phyloP scores from a whole-genome alignment of 2,888 invertebrate species.

The Coleophora deauratella region DNA sequence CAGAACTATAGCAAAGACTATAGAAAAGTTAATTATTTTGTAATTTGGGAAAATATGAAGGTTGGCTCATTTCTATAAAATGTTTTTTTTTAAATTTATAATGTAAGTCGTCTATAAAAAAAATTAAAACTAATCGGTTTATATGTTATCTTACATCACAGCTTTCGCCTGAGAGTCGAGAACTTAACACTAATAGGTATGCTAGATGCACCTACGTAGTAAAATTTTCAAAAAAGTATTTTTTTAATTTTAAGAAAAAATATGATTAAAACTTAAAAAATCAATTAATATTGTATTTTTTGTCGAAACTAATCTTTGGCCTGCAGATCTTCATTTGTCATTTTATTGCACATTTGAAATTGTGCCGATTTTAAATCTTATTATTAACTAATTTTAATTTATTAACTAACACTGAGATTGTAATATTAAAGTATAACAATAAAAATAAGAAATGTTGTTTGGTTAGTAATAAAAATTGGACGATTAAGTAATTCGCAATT shows the following conservation, averaged over 20 bases:
- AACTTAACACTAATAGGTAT: slow-evolving; percentile 45
- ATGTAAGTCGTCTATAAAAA: no score
- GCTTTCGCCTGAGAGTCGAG: slow-evolving; percentile 65
- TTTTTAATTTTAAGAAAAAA: slow-evolving; percentile 21
- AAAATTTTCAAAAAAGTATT: slow-evolving; percentile 45
- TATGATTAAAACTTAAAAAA: background rate
- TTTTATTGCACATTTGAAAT: slow-evolving; percentile 40
- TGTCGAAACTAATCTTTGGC: slow-evolving; percentile 65
- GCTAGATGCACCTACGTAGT: slow-evolving; percentile 12
- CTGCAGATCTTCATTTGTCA: slow-evolving; percentile 60
- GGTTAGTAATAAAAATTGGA: no score
- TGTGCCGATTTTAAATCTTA: slow-evolving; percentile 29
- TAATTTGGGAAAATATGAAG: no score
- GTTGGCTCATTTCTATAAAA: no score
- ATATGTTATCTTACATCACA: slow-evolving; percentile 64
- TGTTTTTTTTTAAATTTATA: no score
- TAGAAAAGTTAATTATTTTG: no score
- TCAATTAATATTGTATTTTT: slow-evolving; percentile 28
- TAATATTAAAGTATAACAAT: slow-evolving; percentile 16
- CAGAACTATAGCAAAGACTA: no score
- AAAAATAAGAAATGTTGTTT: slow-evolving; percentile 7
- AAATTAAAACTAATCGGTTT: slow-evolving; percentile 29
- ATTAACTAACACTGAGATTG: slow-evolving; percentile 48
- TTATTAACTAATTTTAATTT: slow-evolving; percentile 20
- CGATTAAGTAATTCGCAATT: slow-evolving; percentile 21